Percentiles rank a stretch among this genome's conserved stretches.
These are phyloP conservation scores for Saxidomus purpurata DNA, from an alignment of 1,140 invertebrate genomes.

Conservation along the genomic window DNA sequence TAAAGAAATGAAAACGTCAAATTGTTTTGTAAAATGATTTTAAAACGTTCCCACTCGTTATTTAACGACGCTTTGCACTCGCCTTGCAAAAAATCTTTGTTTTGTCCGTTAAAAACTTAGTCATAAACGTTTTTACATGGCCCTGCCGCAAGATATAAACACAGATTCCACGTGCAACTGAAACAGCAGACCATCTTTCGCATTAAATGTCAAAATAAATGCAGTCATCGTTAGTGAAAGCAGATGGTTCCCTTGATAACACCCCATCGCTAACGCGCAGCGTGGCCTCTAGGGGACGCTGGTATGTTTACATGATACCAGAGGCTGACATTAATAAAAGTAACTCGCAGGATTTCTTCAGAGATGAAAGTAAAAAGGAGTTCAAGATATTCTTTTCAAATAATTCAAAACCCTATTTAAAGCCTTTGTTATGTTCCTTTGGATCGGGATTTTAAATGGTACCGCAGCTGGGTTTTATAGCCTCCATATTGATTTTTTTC, in stretches of 20 bases:
- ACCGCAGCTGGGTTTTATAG: conserved; percentile 3
- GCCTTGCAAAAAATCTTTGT: too few relatives aligned
- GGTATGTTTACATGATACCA: background rate
- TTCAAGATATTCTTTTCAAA: background rate
- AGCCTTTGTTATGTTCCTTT: background rate
- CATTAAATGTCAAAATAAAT: conserved; percentile 38
- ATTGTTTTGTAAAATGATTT: too few relatives aligned
- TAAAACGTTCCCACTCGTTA: too few relatives aligned
- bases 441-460: background rate
- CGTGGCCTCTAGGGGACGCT: conserved; percentile 34
- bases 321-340: background rate
- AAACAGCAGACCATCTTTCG: background rate
- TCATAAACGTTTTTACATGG: too few relatives aligned
- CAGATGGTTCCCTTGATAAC: conserved; percentile 24
- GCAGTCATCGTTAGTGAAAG: background rate
- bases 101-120: too few relatives aligned
- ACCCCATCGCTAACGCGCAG: background rate
- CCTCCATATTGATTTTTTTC: background rate
- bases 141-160: too few relatives aligned
- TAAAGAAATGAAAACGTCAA: too few relatives aligned
- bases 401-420: background rate
- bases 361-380: background rate
- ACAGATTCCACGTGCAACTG: background rate
- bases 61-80: too few relatives aligned
- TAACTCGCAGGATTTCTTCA: background rate